Evolutionary conservation across 2,888 invertebrate genomes (phyloP), one percentile per base, ranked within the genome.

Genomic region (Luperina nickerlii): DNA sequence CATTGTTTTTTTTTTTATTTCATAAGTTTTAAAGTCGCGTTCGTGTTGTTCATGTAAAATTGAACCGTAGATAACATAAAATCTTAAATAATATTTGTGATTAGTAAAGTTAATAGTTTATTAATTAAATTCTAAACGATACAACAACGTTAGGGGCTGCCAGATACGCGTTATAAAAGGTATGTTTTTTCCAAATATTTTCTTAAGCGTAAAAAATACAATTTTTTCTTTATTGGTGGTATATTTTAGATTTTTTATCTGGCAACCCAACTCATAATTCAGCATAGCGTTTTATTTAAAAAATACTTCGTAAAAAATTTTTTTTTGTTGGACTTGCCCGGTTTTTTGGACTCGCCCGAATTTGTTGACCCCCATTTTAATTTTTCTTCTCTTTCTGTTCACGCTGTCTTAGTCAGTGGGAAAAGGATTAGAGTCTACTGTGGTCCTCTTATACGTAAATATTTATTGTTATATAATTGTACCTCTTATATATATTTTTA

Each of bases 401-500:
- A 96, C 94, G 96, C 95, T 90, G 90, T 85, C 95, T 87, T 93
- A 96, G 96, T 94, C 87, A 93, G 91, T 91, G 95, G 94, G 88
- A 93, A 93, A 89, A 91, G 95, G 95, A 95, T 94, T 82, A 95
- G 91, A 85, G 94, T 94, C 94, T 95, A 95, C 96, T 95, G 96
- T 94, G 95, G 95, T 78, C 95, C 96, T 66, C 91, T 95, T 76
- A 95, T 96, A 96, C 95, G 96, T 96, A 96, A 96, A 94, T 96
- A 96, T 89, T 87, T 86, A 80, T 79, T 81, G 68, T 42, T 82
- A 84, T 79, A 83, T 38, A 38, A 38, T 83, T 84, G 80, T 79
- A 82, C 74, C 45, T 81, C 81, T 77, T 78, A 84, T 83, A 79
- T 80, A 81, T 82, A 76, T 84, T 78, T 82, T 77, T 77, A 81